These are phyloP conservation scores for Scarus forsteni DNA, from an alignment of 2,797 vertebrate genomes.

Conservation along the genomic window DNA sequence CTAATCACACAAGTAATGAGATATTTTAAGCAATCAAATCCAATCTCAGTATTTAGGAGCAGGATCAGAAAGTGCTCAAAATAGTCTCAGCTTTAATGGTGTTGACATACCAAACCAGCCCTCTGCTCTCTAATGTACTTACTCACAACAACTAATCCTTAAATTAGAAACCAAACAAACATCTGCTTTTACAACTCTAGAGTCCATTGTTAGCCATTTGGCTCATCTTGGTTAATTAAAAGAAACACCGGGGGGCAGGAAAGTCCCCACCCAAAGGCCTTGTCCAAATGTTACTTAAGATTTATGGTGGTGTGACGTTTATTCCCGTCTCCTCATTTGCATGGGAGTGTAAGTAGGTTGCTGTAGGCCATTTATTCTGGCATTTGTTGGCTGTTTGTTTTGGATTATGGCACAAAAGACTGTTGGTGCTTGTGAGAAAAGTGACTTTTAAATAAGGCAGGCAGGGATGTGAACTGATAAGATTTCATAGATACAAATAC, in stretches of 20 bases:
- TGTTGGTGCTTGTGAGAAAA: not conserved
- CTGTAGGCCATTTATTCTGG: not conserved
- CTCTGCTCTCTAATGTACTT: not conserved
- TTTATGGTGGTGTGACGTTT: not conserved
- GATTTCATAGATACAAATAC: not conserved
- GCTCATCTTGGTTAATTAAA: conserved; percentile 7
- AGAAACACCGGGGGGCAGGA: conserved; percentile 4
- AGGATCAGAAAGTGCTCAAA: not conserved
- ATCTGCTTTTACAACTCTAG: conserved; percentile 1
- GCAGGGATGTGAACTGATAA: no score
- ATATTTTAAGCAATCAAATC: not conserved
- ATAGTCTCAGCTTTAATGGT: not conserved
- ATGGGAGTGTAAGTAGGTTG: not conserved
- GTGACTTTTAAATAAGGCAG: no score
- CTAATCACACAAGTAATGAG: not conserved
- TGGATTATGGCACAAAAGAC: not conserved
- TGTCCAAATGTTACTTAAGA: conserved; percentile 17
- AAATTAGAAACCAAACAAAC: conserved; percentile 2
- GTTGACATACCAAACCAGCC: not conserved
- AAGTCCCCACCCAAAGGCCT: not conserved
- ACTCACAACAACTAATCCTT: not conserved
- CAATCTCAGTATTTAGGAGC: not conserved
- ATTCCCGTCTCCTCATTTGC: not conserved
- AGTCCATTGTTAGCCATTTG: conserved; percentile 10
- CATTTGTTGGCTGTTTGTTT: not conserved